Conservation (phyloP, 1,140 invertebrate genomes). For the Brachionus sp. region DNA sequence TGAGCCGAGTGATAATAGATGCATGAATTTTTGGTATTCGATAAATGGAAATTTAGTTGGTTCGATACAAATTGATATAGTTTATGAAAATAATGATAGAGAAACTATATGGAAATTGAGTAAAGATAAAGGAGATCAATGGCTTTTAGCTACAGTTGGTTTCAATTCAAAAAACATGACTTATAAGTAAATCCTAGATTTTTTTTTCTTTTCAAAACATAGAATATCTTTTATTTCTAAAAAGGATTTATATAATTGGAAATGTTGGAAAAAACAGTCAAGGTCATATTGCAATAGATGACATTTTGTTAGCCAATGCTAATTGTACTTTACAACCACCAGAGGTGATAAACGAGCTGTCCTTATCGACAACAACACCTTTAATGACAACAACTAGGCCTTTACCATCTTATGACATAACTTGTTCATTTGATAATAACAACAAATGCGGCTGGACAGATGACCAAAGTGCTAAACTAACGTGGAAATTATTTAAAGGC, state of each 20-base stretch:
- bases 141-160: background rate
- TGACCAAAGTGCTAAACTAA: slow-evolving; percentile 50
- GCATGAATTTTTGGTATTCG: slow-evolving; percentile 49
- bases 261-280: background rate
- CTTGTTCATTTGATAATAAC: slow-evolving; percentile 51
- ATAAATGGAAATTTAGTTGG: slow-evolving; percentile 55
- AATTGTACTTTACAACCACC: slow-evolving; percentile 49
- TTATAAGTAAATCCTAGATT: background rate
- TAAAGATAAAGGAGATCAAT: slow-evolving; percentile 36
- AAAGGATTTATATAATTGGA: background rate
- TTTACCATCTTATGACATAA: background rate
- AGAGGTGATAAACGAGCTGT: slow-evolving; percentile 48
- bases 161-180: slow-evolving; percentile 27
- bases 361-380: slow-evolving; percentile 47
- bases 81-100: background rate
- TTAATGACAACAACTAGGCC: slow-evolving; percentile 48
- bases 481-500: slow-evolving; percentile 51
- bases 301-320: background rate
- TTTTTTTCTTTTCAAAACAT: too few relatives aligned
- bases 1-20: background rate
- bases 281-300: slow-evolving; percentile 42
- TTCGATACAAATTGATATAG: slow-evolving; percentile 49
- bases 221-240: too few relatives aligned
- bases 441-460: slow-evolving; percentile 61
- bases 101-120: slow-evolving; percentile 28